phyloP scores from a whole-genome alignment of 92 coral and sea anemone species.

The Desmophyllum pertusum region DNA sequence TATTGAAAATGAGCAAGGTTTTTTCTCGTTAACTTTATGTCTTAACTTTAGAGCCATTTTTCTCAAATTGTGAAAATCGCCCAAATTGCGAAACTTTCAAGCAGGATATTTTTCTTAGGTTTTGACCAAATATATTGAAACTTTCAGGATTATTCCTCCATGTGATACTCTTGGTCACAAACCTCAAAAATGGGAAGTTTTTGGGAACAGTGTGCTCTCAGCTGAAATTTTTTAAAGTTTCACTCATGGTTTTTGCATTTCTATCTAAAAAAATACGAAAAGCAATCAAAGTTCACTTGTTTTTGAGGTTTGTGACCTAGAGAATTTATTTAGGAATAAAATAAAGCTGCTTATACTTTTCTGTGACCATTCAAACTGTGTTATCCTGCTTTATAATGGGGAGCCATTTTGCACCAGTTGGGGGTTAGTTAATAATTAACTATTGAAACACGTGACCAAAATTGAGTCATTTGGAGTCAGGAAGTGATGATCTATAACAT shows the following conservation, averaged over 20 bases:
- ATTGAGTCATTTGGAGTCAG: too few relatives aligned
- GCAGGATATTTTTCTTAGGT: conserved; percentile 33
- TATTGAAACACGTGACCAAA: too few relatives aligned
- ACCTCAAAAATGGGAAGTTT: too few relatives aligned
- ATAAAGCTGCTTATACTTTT: conserved; percentile 22
- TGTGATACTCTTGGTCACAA: conserved; percentile 2
- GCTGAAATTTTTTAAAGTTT: too few relatives aligned
- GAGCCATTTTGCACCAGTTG: conserved; percentile 26
- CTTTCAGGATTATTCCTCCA: conserved; percentile 25
- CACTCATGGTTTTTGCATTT: too few relatives aligned
- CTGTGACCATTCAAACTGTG: conserved; percentile 29
- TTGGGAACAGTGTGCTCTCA: too few relatives aligned
- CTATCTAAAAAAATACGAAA: too few relatives aligned
- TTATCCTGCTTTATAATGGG: conserved; percentile 28
- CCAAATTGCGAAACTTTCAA: conserved; percentile 25
- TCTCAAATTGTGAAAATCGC: conserved; percentile 3
- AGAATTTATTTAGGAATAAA: conserved; percentile 24
- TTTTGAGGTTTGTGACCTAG: background rate
- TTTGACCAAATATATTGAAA: conserved; percentile 30
- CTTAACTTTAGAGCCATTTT: background rate
- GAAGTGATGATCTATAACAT: too few relatives aligned
- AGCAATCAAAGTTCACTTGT: too few relatives aligned
- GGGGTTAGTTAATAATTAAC: conserved; percentile 31
- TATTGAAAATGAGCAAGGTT: background rate
- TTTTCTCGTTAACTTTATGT: conserved; percentile 2